phyloP scores from a whole-genome alignment of 2,888 invertebrate genomes.

The Caenorhabditis japonica region DNA sequence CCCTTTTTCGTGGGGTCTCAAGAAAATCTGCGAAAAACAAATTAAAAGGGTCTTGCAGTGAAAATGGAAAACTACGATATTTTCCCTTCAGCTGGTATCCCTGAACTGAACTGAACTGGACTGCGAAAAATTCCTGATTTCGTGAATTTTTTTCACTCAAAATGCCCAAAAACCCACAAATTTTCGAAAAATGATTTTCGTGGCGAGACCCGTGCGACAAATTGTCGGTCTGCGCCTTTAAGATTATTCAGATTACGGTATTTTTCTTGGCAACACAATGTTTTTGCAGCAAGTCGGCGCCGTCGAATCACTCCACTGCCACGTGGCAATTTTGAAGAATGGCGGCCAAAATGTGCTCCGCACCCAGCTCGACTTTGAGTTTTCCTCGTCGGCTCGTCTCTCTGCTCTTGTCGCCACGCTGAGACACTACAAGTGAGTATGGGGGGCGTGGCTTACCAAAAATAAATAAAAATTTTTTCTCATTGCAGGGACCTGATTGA shows the following conservation, averaged over 20 bases:
- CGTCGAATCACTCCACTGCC: conserved; percentile 2
- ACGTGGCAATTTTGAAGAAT: conserved; percentile 21
- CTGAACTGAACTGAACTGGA: no score
- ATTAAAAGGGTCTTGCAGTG: no score
- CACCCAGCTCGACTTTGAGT: conserved; percentile 25
- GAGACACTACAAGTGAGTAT: conserved; percentile 18
- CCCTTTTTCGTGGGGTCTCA: no score
- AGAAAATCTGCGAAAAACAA: no score
- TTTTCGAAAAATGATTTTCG: no score
- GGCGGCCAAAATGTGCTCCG: conserved; percentile 19
- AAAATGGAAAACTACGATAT: no score
- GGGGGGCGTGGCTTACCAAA: not conserved
- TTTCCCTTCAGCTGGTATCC: no score
- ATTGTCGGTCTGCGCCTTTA: no score
- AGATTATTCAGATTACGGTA: not conserved
- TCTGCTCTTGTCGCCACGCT: conserved; percentile 14
- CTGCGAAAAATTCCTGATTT: no score
- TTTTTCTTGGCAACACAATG: not conserved
- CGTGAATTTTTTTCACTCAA: no score
- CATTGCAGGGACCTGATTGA: conserved; percentile 17
- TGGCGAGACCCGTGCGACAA: no score
- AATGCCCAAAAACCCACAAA: no score
- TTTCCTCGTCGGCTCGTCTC: conserved; percentile 8
- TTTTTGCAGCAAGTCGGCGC: conserved; percentile 5
- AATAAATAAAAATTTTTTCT: not conserved